Conservation (phyloP, 2,113 vertebrate genomes). For the Pelmatolapia mariae region DNA sequence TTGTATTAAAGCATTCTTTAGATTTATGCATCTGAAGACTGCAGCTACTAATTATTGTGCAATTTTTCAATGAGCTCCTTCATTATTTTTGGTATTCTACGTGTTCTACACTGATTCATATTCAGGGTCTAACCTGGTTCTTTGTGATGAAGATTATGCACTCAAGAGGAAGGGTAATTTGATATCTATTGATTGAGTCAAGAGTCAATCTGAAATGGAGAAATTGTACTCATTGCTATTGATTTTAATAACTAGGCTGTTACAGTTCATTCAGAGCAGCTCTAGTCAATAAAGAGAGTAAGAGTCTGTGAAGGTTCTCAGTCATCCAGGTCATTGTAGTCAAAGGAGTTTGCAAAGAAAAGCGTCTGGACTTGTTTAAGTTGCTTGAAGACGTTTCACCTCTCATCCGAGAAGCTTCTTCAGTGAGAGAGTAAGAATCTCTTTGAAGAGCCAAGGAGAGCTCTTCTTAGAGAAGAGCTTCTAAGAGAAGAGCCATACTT, state of each 20-base stretch:
- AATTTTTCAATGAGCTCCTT: conserved; percentile 14
- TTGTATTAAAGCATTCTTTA: neutral
- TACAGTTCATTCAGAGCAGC: conserved; percentile 67
- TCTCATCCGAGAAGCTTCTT: too few species aligned
- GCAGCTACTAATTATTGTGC: neutral
- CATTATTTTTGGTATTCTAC: conserved; percentile 20
- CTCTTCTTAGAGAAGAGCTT: neutral
- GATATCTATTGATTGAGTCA: conserved; percentile 73
- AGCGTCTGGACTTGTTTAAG: too few species aligned
- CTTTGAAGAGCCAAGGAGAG: neutral
- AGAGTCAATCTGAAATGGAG: conserved; percentile 69
- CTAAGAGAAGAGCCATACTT: neutral
- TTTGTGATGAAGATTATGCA: conserved; percentile 58
- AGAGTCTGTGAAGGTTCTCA: too few species aligned
- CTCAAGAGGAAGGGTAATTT: conserved; percentile 68
- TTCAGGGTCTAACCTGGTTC: conserved; percentile 38
- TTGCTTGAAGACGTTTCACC: too few species aligned
- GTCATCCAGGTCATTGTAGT: too few species aligned
- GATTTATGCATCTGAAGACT: neutral
- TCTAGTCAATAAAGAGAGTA: conserved; percentile 42
- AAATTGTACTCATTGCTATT: conserved; percentile 78
- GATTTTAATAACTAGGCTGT: conserved; percentile 80
- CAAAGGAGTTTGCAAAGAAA: too few species aligned
- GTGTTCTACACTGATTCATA: conserved; percentile 41
- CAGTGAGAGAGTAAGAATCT: conserved; percentile 14